A percentile compares a stretch with the other conserved stretches of the same genome.
Evolutionary conservation across 2,113 vertebrate genomes (phyloP).

Genomic region (Oreocharis arfaki): DNA sequence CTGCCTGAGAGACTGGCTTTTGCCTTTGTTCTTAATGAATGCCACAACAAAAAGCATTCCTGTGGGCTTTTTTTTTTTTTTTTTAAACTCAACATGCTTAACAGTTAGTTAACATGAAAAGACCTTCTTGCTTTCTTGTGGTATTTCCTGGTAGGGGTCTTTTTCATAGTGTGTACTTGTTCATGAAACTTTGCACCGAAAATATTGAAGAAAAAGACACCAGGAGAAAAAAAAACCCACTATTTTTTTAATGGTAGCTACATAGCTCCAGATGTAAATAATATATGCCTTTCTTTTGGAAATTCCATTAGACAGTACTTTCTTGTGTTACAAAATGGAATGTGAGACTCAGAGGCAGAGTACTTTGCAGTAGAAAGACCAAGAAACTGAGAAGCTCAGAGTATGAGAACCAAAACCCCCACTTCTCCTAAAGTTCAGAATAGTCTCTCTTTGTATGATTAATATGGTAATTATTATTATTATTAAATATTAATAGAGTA

Average conservation of each 20-base stretch:
- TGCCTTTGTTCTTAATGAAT: conserved; percentile 61
- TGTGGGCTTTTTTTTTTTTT: not conserved
- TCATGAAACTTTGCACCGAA: conserved; percentile 10
- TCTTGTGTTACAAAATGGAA: conserved; percentile 33
- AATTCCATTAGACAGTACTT: not conserved
- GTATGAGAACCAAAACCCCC: not conserved
- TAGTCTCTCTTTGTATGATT: not conserved
- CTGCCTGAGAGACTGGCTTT: conserved; percentile 10
- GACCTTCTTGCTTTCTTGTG: conserved; percentile 48
- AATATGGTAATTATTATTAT: not conserved
- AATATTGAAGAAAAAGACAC: not conserved
- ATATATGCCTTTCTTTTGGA: conserved; percentile 7
- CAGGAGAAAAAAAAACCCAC: not conserved
- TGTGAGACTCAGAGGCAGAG: not conserved
- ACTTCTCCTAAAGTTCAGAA: not conserved
- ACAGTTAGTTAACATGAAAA: conserved; percentile 55
- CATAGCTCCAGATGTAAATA: conserved; percentile 44
- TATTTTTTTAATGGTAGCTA: not conserved
- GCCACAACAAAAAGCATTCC: conserved; percentile 57
- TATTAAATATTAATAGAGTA: not conserved
- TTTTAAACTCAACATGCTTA: too few relatives aligned
- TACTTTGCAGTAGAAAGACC: not conserved
- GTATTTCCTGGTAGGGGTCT: conserved; percentile 39
- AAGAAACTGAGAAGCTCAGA: not conserved
- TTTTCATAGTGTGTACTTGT: conserved; percentile 7